phyloP scores from a whole-genome alignment of 2,888 invertebrate species.

The Halictus ligatus region DNA sequence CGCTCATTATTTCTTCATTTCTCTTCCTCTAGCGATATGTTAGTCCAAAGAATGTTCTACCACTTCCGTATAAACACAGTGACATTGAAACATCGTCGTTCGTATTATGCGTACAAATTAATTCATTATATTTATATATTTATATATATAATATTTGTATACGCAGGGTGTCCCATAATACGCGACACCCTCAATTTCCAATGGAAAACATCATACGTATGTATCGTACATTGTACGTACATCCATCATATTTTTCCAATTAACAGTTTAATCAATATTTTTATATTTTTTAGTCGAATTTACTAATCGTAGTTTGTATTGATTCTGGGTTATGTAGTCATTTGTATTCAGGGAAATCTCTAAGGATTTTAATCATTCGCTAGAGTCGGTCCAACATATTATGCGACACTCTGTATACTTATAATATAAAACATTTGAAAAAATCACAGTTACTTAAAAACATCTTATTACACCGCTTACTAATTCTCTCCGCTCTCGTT shows the following conservation, averaged over 20 bases:
- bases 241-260: neutral
- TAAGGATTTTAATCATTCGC: neutral
- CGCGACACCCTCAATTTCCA: neutral
- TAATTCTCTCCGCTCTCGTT: constrained; percentile 22
- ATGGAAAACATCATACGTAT: neutral
- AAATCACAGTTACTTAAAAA: constrained; percentile 83
- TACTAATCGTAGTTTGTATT: neutral
- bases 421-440: constrained; percentile 81
- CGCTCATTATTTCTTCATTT: neutral
- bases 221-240: neutral
- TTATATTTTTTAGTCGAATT: neutral
- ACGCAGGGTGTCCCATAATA: constrained; percentile 31
- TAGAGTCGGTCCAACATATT: neutral
- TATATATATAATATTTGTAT: constrained; percentile 65
- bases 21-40: constrained; percentile 75
- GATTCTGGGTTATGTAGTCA: neutral
- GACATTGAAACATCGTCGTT: constrained; percentile 76
- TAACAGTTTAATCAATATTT: neutral
- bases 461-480: constrained; percentile 65
- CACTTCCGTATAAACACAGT: constrained; percentile 75
- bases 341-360: neutral
- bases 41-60: constrained; percentile 76
- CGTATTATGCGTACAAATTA: constrained; percentile 79
- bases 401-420: constrained; percentile 1
- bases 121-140: constrained; percentile 74